phyloP scores from a whole-genome alignment of 2,113 vertebrate species.

The Embiotoca jacksoni region DNA sequence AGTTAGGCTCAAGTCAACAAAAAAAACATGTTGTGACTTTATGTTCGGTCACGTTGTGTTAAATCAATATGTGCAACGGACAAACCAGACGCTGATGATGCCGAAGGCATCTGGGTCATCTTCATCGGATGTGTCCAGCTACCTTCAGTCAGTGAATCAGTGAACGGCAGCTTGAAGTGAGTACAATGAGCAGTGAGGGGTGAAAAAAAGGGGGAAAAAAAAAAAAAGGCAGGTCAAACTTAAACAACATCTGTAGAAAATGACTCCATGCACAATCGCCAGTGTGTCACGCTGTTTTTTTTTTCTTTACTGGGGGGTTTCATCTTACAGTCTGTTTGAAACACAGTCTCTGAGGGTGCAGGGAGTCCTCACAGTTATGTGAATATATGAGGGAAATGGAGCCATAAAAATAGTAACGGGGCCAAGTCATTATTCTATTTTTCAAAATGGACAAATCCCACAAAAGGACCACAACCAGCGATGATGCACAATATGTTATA shows the following conservation, averaged over 20 bases:
- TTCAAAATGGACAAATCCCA: no score
- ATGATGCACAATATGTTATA: no score
- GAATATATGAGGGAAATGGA: no score
- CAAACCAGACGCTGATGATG: conserved; percentile 2
- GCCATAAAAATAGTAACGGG: no score
- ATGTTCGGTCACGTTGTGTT: background rate
- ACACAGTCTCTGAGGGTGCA: no score
- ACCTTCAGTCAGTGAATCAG: no score
- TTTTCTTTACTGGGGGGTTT: no score
- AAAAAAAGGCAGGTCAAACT: background rate
- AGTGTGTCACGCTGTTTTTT: background rate
- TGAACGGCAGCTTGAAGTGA: background rate
- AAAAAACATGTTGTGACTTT: conserved; percentile 39
- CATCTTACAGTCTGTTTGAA: no score
- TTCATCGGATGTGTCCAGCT: background rate
- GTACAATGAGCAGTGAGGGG: background rate
- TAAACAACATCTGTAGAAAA: conserved; percentile 24
- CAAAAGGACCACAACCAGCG: no score
- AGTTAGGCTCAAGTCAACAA: background rate
- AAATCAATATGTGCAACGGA: conserved; percentile 34
- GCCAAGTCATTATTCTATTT: no score
- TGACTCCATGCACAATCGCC: background rate
- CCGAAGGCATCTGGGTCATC: background rate
- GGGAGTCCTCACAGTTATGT: no score
- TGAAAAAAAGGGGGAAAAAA: no score